Conservation (phyloP, 1,140 invertebrate species). For the Drosophila aff. region DNA sequence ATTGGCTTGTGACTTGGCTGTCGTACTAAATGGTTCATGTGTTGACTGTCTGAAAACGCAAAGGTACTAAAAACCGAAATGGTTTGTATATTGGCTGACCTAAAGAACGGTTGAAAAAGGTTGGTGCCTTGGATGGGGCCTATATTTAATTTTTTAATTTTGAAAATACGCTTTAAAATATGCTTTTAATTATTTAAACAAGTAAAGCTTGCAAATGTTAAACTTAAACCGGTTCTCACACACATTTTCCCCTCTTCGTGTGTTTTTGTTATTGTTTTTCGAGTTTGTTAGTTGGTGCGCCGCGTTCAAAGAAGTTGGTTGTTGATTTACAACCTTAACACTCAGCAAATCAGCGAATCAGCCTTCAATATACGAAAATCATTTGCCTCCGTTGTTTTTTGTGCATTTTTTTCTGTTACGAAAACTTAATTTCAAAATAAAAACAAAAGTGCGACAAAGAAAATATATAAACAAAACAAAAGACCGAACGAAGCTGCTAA, state of each 20-base stretch:
- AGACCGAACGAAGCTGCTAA: neutral
- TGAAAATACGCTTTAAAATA: constrained; percentile 2
- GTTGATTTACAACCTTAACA: constrained; percentile 47
- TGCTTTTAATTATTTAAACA: neutral
- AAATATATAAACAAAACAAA: neutral
- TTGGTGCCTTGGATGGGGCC: neutral
- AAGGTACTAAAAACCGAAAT: neutral
- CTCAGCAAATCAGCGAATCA: constrained; percentile 21
- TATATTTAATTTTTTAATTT: too few relatives aligned
- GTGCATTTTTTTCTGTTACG: constrained; percentile 15
- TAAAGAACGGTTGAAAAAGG: neutral
- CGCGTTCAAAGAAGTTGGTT: constrained; percentile 69
- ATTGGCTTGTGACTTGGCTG: neutral
- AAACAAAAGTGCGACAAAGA: constrained; percentile 8
- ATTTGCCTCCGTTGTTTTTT: neutral
- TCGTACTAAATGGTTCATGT: neutral
- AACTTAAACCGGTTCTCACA: constrained; percentile 27
- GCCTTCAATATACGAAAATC: constrained; percentile 1
- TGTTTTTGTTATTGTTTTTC: constrained; percentile 67
- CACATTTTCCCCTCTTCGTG: constrained; percentile 36
- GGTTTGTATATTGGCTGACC: neutral
- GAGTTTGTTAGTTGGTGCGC: constrained; percentile 65
- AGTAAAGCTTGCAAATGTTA: constrained; percentile 6
- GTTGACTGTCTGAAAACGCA: neutral
- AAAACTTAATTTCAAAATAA: constrained; percentile 1